phyloP scores from a whole-genome alignment of 2,888 invertebrate species.

The Caenorhabditis sp. region DNA sequence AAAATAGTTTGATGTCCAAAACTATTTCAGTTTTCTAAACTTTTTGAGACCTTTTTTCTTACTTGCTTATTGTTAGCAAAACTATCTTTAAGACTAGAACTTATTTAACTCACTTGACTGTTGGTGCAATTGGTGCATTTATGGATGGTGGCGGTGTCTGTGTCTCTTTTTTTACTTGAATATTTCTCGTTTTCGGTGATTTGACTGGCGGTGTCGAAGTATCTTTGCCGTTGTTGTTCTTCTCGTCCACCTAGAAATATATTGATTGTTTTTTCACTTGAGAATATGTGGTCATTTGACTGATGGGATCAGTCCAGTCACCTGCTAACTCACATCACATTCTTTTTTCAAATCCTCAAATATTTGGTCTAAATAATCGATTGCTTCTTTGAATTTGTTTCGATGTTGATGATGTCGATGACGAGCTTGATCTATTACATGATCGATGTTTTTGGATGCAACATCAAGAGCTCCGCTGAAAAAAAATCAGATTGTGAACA shows the following conservation, averaged over 20 bases:
- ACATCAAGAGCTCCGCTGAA: conserved; percentile 60
- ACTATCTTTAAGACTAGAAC: neutral
- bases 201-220: too few relatives aligned
- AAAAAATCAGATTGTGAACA: conserved; percentile 5
- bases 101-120: conserved; percentile 29
- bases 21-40: too few relatives aligned
- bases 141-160: conserved; percentile 19
- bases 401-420: conserved; percentile 57
- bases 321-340: conserved; percentile 43
- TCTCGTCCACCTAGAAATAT: conserved; percentile 32
- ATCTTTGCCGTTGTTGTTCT: conserved; percentile 37
- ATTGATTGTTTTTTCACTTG: too few relatives aligned
- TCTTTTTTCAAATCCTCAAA: conserved; percentile 70
- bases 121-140: conserved; percentile 17
- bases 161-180: conserved; percentile 18
- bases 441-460: conserved; percentile 65
- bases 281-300: too few relatives aligned
- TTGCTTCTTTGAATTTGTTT: conserved; percentile 70
- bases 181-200: conserved; percentile 1
- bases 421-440: conserved; percentile 67
- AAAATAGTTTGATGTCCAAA: too few relatives aligned
- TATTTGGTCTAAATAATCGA: conserved; percentile 70
- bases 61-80: too few relatives aligned
- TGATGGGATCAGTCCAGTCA: too few relatives aligned
- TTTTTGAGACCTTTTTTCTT: too few relatives aligned